Conservation (phyloP, 2,113 vertebrate species). For the Ameiurus melas region DNA sequence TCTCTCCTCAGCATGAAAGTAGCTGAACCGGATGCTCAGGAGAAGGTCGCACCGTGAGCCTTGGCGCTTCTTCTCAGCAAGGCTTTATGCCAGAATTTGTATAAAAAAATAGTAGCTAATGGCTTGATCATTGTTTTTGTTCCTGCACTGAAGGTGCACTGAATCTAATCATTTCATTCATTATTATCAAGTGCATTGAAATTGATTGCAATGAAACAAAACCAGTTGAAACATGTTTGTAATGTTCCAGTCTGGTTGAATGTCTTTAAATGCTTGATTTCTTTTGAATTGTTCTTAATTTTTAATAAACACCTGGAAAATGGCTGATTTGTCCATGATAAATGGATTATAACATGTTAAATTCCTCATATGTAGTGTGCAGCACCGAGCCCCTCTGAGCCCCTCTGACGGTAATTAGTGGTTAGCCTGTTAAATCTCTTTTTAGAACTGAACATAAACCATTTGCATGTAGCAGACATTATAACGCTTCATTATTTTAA, state of each 20-base stretch:
- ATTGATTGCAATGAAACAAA: neutral
- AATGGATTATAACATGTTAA: neutral
- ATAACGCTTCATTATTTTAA: neutral
- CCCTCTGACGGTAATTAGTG: neutral
- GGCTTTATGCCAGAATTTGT: slow-evolving; percentile 26
- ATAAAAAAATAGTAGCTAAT: slow-evolving; percentile 23
- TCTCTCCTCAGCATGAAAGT: slow-evolving; percentile 28
- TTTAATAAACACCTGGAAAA: neutral
- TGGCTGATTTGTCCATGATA: neutral
- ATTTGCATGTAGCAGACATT: neutral
- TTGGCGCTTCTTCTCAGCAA: slow-evolving; percentile 33
- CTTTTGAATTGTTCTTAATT: neutral
- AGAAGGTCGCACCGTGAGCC: slow-evolving; percentile 36
- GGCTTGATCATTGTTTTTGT: too few relatives aligned
- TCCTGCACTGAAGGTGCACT: neutral
- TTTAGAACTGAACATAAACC: neutral
- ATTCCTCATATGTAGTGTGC: neutral
- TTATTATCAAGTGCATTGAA: neutral
- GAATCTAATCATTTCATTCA: neutral
- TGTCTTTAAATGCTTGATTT: neutral
- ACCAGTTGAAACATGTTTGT: neutral
- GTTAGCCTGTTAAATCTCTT: slow-evolving; percentile 4
- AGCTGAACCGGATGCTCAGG: slow-evolving; percentile 15
- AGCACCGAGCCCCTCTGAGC: neutral
- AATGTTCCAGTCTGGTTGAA: neutral